Percentiles rank a stretch among this genome's conserved stretches.
Conservation (phyloP, 2,113 vertebrate species). For the Alouatta palliata region DNA sequence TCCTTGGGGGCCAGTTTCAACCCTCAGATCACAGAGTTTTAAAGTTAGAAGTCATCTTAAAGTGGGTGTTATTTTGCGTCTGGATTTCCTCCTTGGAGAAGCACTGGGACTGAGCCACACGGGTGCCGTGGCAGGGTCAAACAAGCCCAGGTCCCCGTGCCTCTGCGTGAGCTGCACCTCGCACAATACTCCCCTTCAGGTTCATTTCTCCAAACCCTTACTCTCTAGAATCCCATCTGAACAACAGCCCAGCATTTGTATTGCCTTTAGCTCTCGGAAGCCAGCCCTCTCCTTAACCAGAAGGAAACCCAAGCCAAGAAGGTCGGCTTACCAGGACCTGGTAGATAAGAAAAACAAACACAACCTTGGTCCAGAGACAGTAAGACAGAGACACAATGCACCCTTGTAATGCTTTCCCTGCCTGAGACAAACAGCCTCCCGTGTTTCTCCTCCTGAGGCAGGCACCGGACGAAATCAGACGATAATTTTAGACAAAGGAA, state of each 20-base stretch:
- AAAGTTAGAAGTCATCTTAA: background rate
- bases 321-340: accelerated
- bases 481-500: background rate
- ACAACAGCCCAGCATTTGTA: too few relatives aligned
- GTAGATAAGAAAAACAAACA: background rate
- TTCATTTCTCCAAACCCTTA: background rate
- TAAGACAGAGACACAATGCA: background rate
- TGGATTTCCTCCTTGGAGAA: background rate
- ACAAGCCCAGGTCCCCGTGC: background rate
- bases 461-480: background rate
- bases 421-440: constrained; percentile 24
- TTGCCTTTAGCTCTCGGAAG: accelerated
- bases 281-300: background rate
- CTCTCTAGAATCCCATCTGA: background rate
- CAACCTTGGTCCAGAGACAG: accelerated
- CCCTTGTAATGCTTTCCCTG: background rate
- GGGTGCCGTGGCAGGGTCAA: accelerated
- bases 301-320: background rate
- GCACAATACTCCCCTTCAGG: background rate
- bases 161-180: accelerated
- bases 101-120: accelerated
- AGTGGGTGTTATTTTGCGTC: background rate
- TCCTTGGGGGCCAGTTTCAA: background rate
- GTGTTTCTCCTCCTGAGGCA: background rate
- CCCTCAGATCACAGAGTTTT: background rate